A percentile compares a stretch with the other conserved stretches of the same genome.
Evolutionary conservation across 1,140 invertebrate genomes (phyloP).

Genomic region (Scaptomyza pallida): DNA sequence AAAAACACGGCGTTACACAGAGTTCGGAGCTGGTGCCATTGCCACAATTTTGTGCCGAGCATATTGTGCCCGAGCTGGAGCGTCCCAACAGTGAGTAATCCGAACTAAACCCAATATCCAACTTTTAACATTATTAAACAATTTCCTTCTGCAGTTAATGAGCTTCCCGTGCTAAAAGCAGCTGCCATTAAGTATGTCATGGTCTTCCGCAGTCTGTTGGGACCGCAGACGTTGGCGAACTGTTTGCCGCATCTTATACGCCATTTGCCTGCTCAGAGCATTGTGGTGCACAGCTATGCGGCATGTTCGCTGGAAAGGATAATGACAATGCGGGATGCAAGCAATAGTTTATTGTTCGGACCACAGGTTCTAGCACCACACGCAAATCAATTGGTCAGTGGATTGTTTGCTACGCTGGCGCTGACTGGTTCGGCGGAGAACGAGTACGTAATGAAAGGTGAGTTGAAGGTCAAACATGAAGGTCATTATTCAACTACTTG

Average conservation of each 20-base stretch:
- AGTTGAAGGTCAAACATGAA: constrained; percentile 18
- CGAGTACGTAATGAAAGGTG: constrained; percentile 98
- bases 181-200: constrained; percentile 98
- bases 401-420: constrained; percentile 90
- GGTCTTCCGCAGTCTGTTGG: constrained; percentile 96
- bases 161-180: constrained; percentile 95
- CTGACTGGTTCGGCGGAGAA: constrained; percentile 93
- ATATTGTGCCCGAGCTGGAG: constrained; percentile 94
- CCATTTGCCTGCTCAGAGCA: constrained; percentile 89
- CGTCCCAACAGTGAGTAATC: constrained; percentile 86
- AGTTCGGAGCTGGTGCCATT: constrained; percentile 95
- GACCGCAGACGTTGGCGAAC: constrained; percentile 89
- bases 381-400: constrained; percentile 88
- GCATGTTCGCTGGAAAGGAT: constrained; percentile 96
- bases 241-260: constrained; percentile 90
- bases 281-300: constrained; percentile 97
- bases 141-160: constrained; percentile 88
- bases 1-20: constrained; percentile 95
- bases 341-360: constrained; percentile 84
- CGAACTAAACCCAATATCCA: not conserved
- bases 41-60: constrained; percentile 92
- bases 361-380: constrained; percentile 86
- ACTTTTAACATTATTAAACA: not conserved
- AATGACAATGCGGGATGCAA: constrained; percentile 88
- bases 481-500: not conserved